Evolutionary conservation across 2,113 vertebrate genomes (phyloP).

Genomic region (Phasianus colchicus): DNA sequence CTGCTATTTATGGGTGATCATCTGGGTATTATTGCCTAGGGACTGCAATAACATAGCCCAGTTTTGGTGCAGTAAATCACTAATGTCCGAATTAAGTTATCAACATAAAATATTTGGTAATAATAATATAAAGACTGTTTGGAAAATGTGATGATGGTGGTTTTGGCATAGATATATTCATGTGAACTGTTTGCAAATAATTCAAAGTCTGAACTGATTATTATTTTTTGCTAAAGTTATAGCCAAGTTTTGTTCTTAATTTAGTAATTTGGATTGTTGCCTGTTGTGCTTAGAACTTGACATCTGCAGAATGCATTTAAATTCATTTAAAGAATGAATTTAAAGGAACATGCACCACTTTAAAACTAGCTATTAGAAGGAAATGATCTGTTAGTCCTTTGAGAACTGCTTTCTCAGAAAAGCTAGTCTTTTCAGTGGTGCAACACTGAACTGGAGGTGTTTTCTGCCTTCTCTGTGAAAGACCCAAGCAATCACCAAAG

Average conservation of each 20-base stretch:
- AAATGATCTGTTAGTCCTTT: neutral
- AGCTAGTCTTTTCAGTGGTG: neutral
- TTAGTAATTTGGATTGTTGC: slow-evolving; percentile 16
- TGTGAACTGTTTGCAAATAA: slow-evolving; percentile 1
- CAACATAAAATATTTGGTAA: slow-evolving; percentile 32
- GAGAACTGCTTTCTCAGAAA: neutral
- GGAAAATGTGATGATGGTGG: neutral
- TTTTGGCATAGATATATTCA: neutral
- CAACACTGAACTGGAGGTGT: neutral
- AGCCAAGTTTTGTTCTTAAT: slow-evolving; percentile 1
- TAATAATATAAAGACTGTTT: neutral
- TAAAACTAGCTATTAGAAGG: neutral
- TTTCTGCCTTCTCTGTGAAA: neutral
- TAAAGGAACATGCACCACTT: neutral
- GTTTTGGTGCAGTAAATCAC: slow-evolving; percentile 18
- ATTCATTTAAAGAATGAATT: neutral
- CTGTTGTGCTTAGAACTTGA: neutral
- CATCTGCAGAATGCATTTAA: neutral
- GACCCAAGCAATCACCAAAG: neutral
- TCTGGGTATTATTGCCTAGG: neutral
- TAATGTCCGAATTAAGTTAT: neutral
- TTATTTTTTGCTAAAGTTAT: neutral
- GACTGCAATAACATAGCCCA: neutral
- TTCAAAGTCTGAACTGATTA: neutral
- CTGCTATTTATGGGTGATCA: slow-evolving; percentile 5